phyloP scores from a whole-genome alignment of 2,113 vertebrate species.

The Macrotus californicus region DNA sequence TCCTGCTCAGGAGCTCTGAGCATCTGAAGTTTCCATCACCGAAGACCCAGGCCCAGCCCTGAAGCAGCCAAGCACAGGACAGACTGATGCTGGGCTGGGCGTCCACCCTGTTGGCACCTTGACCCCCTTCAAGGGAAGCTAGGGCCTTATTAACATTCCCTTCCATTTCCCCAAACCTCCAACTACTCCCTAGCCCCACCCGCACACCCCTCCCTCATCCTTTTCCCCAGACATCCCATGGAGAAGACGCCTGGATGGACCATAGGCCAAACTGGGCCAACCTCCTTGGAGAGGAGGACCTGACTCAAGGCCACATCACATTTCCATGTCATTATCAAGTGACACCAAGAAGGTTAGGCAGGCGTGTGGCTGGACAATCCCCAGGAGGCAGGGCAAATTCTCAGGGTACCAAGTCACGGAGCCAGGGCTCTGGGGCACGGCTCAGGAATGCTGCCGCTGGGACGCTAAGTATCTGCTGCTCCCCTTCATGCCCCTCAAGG shows the following conservation, averaged over 20 bases:
- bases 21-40: neutral
- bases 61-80: neutral
- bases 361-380: neutral
- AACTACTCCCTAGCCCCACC: neutral
- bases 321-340: neutral
- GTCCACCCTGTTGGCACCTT: fast-evolving
- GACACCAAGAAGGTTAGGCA: neutral
- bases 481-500: neutral
- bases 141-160: neutral
- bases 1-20: neutral
- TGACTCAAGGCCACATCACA: neutral
- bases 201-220: neutral
- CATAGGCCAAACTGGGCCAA: neutral
- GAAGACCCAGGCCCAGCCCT: neutral
- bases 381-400: constrained; percentile 20
- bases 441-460: neutral
- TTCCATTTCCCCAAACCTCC: neutral
- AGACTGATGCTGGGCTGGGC: neutral
- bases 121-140: neutral
- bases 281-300: neutral
- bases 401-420: neutral
- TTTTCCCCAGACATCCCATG: neutral
- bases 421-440: neutral
- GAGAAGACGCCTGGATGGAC: neutral
- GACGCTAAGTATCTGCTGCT: neutral